Conservation (phyloP, 2,113 vertebrate genomes). For the Oostethus manadensis region DNA sequence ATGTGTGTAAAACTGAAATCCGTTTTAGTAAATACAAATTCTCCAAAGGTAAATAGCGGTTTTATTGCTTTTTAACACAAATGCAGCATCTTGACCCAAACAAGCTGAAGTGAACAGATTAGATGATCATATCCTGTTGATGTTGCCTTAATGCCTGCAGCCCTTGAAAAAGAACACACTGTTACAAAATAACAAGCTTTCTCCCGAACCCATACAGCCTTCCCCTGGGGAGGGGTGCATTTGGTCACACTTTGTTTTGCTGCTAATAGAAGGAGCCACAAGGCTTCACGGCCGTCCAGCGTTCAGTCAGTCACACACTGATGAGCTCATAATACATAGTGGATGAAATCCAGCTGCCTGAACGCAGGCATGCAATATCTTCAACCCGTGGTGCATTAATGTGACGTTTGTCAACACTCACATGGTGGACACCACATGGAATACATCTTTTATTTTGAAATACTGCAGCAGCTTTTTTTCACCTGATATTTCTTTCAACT, state of each 20-base stretch:
- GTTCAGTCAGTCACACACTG: conserved; percentile 12
- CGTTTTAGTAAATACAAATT: no score
- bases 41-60: no score
- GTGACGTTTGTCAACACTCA: conserved; percentile 21
- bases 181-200: conserved; percentile 7
- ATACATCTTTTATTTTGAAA: background rate
- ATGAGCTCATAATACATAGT: conserved; percentile 29
- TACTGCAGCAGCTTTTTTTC: background rate
- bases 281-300: conserved; percentile 7
- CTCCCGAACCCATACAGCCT: conserved; percentile 7
- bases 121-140: background rate
- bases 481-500: background rate
- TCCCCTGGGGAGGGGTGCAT: conserved; percentile 1
- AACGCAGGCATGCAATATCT: conserved; percentile 18
- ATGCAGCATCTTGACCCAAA: background rate
- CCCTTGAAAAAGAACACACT: background rate
- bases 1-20: no score
- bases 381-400: background rate
- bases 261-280: conserved; percentile 7
- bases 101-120: background rate
- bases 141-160: background rate
- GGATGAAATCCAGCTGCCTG: background rate
- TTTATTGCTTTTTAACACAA: no score
- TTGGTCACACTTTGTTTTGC: conserved; percentile 18
- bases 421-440: background rate